A percentile compares a stretch with the other conserved stretches of the same genome.
Conservation (phyloP, 2,888 invertebrate genomes). For the Pedicia rivosa region DNA sequence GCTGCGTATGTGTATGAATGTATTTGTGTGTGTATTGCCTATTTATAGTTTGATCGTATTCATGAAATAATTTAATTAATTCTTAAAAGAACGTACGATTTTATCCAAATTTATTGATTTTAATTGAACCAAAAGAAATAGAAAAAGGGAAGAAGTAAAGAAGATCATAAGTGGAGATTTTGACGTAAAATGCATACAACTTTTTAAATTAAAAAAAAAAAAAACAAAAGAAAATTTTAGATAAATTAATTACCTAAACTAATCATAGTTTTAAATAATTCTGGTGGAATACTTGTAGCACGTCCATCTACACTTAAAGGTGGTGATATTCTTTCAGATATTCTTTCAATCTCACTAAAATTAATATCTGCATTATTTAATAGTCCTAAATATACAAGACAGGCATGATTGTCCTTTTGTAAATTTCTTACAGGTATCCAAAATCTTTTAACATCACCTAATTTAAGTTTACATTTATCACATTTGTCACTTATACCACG, state of each 20-base stretch:
- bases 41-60: no score
- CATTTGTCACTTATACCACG: conserved; percentile 30
- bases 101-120: no score
- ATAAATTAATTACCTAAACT: conserved; percentile 45
- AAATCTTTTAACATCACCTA: conserved; percentile 78
- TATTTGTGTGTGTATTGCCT: no score
- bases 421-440: conserved; percentile 55
- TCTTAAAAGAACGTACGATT: no score
- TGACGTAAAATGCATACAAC: background rate
- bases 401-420: conserved; percentile 51
- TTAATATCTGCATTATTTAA: conserved; percentile 4
- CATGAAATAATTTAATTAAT: no score
- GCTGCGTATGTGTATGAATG: no score
- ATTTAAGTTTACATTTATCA: conserved; percentile 49
- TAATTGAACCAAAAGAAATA: no score
- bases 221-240: conserved; percentile 6
- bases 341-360: conserved; percentile 18
- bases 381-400: conserved; percentile 48
- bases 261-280: conserved; percentile 79
- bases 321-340: conserved; percentile 33
- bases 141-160: no score
- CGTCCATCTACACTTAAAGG: conserved; percentile 40
- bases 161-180: no score
- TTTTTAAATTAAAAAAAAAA: conserved; percentile 8
- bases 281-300: conserved; percentile 60